A percentile compares a stretch with the other conserved stretches of the same genome.
phyloP scores from a whole-genome alignment of 2,113 vertebrate genomes.

The Condylura cristata region DNA sequence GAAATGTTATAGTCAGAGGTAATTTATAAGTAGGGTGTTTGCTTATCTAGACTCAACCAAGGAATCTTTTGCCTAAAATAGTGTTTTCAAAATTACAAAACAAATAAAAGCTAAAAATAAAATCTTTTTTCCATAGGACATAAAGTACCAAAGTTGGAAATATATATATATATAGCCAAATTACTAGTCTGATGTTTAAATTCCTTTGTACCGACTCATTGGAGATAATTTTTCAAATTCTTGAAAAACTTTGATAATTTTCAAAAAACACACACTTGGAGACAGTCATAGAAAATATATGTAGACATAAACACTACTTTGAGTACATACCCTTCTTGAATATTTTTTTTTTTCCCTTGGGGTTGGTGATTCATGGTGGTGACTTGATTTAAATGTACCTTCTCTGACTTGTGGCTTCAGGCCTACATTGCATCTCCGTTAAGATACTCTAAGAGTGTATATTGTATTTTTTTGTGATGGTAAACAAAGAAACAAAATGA shows the following conservation, averaged over 20 bases:
- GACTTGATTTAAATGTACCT: neutral
- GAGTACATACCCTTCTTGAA: neutral
- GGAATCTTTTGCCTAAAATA: conserved; percentile 23
- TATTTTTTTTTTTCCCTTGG: neutral
- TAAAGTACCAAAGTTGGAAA: neutral
- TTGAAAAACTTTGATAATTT: conserved; percentile 22
- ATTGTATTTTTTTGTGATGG: neutral
- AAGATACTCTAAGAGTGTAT: neutral
- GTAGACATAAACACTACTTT: neutral
- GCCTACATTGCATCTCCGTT: neutral
- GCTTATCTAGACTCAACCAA: conserved; percentile 50
- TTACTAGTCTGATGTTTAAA: neutral
- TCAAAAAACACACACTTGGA: conserved; percentile 34
- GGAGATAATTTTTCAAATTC: conserved; percentile 36
- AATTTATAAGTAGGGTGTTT: conserved; percentile 71
- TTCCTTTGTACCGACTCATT: neutral
- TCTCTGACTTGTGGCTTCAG: neutral
- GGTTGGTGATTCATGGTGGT: neutral
- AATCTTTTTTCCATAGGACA: neutral
- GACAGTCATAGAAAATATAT: neutral
- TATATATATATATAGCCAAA: neutral
- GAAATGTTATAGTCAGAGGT: conserved; percentile 62
- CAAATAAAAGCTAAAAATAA: conserved; percentile 36
- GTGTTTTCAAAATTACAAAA: conserved; percentile 58
- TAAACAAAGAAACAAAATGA: conserved; percentile 38